phyloP scores from a whole-genome alignment of 92 coral and sea anemone genomes.

The Phenganax stokvisi region DNA sequence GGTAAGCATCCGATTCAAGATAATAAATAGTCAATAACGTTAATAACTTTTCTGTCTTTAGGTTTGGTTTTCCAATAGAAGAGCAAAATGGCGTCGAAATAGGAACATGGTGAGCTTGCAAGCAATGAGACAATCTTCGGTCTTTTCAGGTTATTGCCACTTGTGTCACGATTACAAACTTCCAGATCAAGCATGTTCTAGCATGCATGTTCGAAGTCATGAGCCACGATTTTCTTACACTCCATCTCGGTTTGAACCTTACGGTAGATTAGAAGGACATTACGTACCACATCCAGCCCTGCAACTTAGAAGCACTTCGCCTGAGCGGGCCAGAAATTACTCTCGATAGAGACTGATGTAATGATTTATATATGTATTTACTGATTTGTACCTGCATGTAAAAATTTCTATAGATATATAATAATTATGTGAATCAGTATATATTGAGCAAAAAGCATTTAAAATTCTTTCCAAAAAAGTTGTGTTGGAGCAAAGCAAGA shows the following conservation, averaged over 20 bases:
- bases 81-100: constrained; percentile 99
- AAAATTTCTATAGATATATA: too few species aligned
- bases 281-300: constrained; percentile 21
- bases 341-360: neutral
- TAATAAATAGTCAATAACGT: neutral
- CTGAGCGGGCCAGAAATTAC: constrained; percentile 12
- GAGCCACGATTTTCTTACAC: constrained; percentile 22
- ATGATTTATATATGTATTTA: neutral
- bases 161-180: constrained; percentile 92
- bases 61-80: constrained; percentile 99
- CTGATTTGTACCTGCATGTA: constrained; percentile 4
- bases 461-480: too few species aligned
- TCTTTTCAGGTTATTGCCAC: constrained; percentile 83
- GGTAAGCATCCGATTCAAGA: neutral
- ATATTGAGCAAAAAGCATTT: too few species aligned
- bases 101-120: constrained; percentile 91
- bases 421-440: too few species aligned
- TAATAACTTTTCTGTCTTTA: constrained; percentile 32
- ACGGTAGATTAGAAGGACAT: constrained; percentile 37
- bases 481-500: too few species aligned
- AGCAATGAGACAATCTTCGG: constrained; percentile 73
- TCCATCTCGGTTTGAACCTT: constrained; percentile 26
- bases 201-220: constrained; percentile 26
- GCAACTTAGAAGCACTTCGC: neutral
- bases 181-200: constrained; percentile 77